These are phyloP conservation scores for Malurus cyaneus DNA, from an alignment of 2,113 vertebrate species.

Conservation along the genomic window DNA sequence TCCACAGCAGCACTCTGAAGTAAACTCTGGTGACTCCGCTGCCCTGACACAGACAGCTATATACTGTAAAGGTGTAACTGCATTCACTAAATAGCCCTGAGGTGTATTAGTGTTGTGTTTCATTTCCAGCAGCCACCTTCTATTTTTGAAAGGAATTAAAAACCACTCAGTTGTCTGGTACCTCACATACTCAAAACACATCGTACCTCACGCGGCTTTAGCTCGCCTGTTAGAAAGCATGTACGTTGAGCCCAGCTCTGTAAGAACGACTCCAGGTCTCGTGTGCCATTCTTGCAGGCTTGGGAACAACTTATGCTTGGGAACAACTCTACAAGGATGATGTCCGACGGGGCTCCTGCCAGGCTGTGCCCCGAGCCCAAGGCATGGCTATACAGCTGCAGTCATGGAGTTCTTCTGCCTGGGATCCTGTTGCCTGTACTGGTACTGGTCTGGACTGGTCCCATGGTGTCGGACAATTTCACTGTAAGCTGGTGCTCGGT, in stretches of 20 bases:
- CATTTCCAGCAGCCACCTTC: not conserved
- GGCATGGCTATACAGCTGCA: conserved; percentile 81
- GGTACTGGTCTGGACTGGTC: conserved; percentile 77
- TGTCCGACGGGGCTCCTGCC: accelerated
- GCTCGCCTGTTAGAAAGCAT: not conserved
- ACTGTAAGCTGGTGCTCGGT: conserved; percentile 80
- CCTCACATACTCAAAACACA: not conserved
- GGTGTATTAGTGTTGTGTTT: conserved; percentile 20
- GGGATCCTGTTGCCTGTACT: conserved; percentile 77
- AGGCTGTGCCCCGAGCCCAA: not conserved
- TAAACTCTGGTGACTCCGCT: not conserved
- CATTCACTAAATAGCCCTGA: conserved; percentile 39
- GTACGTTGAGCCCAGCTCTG: conserved; percentile 35
- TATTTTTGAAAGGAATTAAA: conserved; percentile 14
- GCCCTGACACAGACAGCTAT: not conserved
- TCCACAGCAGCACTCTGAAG: not conserved
- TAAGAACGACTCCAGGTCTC: conserved; percentile 12
- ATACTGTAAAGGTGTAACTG: not conserved
- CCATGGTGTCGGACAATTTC: conserved; percentile 77
- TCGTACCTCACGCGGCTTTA: not conserved
- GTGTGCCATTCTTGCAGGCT: not conserved
- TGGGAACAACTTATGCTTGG: not conserved
- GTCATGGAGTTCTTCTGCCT: conserved; percentile 88
- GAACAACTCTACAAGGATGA: not conserved
- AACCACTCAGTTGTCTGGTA: conserved; percentile 17